phyloP scores from a whole-genome alignment of 2,888 invertebrate species.

The Meloe dianella region DNA sequence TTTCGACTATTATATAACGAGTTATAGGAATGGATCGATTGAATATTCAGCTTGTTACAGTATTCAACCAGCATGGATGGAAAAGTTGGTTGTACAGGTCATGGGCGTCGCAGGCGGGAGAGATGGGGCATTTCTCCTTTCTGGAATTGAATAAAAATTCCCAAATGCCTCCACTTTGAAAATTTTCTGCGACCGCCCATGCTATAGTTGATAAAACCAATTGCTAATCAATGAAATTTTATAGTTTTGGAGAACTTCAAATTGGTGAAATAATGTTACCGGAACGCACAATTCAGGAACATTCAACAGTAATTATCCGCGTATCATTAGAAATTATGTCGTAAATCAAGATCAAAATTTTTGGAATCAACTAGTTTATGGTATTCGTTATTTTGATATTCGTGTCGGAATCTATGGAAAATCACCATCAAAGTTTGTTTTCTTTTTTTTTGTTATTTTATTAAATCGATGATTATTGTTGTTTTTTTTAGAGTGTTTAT shows the following conservation, averaged over 20 bases:
- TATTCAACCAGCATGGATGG: conserved; percentile 84
- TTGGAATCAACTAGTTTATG: conserved; percentile 65
- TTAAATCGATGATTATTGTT: not conserved
- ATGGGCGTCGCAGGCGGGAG: too few relatives aligned
- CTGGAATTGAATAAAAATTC: too few relatives aligned
- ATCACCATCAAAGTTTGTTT: conserved; percentile 16
- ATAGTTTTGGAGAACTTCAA: conserved; percentile 47
- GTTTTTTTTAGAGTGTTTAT: conserved; percentile 26
- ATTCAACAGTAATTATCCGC: conserved; percentile 54
- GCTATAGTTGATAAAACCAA: too few relatives aligned
- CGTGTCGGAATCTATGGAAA: conserved; percentile 62
- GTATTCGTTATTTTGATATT: conserved; percentile 67
- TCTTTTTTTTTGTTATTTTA: not conserved
- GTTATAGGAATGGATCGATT: conserved; percentile 65
- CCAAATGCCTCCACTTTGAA: too few relatives aligned
- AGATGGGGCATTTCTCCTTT: too few relatives aligned
- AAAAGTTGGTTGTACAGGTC: conserved; percentile 62
- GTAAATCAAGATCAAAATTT: conserved; percentile 63
- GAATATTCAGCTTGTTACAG: conserved; percentile 72
- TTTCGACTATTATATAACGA: conserved; percentile 71
- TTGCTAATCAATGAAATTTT: conserved; percentile 12
- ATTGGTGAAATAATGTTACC: conserved; percentile 66
- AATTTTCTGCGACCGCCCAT: too few relatives aligned
- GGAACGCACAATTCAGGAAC: conserved; percentile 73
- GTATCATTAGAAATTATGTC: conserved; percentile 26